Conservation (phyloP, 2,113 vertebrate species). For the Chionodraco myersi region DNA sequence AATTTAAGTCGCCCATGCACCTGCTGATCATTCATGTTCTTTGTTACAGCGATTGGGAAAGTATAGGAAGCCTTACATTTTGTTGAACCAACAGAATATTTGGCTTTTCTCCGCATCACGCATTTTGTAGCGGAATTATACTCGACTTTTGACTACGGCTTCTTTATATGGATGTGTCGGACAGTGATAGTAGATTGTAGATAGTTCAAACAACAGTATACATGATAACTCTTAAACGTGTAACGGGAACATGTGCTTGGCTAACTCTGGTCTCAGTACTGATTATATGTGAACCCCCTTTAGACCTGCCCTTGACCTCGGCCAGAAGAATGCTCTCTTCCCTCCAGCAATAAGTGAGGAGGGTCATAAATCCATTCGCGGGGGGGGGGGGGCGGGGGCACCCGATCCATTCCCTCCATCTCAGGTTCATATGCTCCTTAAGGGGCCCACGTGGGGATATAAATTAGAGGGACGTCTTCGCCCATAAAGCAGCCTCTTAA, state of each 20-base stretch:
- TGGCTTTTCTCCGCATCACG: too few species aligned
- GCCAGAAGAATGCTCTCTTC: conserved; percentile 37
- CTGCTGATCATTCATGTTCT: too few species aligned
- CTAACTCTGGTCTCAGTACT: not conserved
- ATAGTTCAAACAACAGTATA: too few species aligned
- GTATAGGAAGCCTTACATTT: too few species aligned
- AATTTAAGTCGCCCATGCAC: too few species aligned
- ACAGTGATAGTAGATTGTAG: too few species aligned
- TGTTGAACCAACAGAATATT: too few species aligned
- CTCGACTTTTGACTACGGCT: too few species aligned
- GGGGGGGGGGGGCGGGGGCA: conserved; percentile 27
- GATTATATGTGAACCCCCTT: conserved; percentile 26
- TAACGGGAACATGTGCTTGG: not conserved
- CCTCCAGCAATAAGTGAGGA: conserved; percentile 39
- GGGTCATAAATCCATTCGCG: conserved; percentile 51
- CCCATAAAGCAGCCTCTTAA: conserved; percentile 73
- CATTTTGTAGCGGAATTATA: too few species aligned
- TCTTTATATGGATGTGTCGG: too few species aligned
- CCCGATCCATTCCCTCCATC: conserved; percentile 60
- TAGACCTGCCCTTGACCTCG: conserved; percentile 51
- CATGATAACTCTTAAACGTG: not conserved
- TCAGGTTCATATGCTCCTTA: conserved; percentile 69
- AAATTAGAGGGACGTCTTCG: conserved; percentile 78
- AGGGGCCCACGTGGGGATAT: conserved; percentile 67
- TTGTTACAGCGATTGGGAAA: too few species aligned